These are phyloP conservation scores for Eidolon helvum DNA, from an alignment of 2,113 vertebrate species.

Conservation along the genomic window DNA sequence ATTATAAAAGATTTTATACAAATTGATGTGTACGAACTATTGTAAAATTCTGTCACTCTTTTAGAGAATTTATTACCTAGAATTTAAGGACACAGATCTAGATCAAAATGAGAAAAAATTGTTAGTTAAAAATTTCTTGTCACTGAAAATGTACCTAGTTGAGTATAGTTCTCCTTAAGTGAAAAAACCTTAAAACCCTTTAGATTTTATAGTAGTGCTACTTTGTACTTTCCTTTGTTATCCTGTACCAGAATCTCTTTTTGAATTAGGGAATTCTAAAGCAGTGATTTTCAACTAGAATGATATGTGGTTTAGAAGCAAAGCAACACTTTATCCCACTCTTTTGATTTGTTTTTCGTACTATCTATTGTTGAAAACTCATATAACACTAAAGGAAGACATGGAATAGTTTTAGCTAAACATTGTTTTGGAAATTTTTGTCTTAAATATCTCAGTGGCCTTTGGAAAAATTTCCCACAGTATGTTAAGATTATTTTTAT, in stretches of 20 bases:
- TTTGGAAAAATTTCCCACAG: not conserved
- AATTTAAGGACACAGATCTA: not conserved
- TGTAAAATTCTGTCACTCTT: not conserved
- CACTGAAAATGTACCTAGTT: not conserved
- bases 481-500: constrained; percentile 39
- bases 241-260: not conserved
- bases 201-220: not conserved
- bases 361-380: constrained; percentile 33
- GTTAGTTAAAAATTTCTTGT: constrained; percentile 31
- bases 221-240: not conserved
- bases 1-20: not conserved
- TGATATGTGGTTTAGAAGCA: constrained; percentile 35
- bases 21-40: not conserved
- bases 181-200: not conserved
- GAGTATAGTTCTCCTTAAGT: not conserved
- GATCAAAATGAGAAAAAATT: not conserved
- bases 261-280: not conserved
- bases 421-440: not conserved
- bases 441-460: not conserved
- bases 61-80: not conserved
- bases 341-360: constrained; percentile 16
- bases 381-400: not conserved
- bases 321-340: not conserved
- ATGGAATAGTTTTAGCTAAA: not conserved
- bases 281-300: not conserved